Conservation (phyloP, 2,797 vertebrate species). For the Coluber constrictor region DNA sequence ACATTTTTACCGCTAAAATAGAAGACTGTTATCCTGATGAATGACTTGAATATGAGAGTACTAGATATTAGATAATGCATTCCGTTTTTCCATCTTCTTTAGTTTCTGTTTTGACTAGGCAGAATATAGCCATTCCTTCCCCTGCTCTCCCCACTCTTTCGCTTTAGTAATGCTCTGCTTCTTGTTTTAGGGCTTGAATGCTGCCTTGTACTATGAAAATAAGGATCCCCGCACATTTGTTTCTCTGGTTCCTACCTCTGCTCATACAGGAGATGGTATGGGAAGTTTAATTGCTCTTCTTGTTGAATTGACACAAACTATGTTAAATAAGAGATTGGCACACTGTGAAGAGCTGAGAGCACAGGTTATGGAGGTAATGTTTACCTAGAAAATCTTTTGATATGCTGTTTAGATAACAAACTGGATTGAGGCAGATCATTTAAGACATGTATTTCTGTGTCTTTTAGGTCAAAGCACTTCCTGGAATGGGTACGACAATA, state of each 20-base stretch:
- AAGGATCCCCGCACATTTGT: conserved; percentile 96
- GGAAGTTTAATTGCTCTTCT: conserved; percentile 94
- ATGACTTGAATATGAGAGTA: not conserved
- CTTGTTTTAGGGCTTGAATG: conserved; percentile 86
- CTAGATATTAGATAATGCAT: not conserved
- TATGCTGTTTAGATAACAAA: not conserved
- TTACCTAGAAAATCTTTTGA: not conserved
- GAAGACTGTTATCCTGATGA: not conserved
- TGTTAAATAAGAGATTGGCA: conserved; percentile 89
- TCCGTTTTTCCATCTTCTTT: not conserved
- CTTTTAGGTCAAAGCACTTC: conserved; percentile 92
- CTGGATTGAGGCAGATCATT: not conserved
- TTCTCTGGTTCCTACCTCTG: conserved; percentile 94
- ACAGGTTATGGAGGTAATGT: conserved; percentile 96
- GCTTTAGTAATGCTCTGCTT: conserved; percentile 19
- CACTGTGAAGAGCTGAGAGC: conserved; percentile 93
- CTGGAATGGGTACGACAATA: conserved; percentile 97
- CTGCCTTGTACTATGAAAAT: conserved; percentile 92
- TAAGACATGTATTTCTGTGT: not conserved
- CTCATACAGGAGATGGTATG: conserved; percentile 97
- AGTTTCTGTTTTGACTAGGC: not conserved
- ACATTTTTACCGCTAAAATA: not conserved
- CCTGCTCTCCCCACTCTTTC: not conserved
- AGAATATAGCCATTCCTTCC: not conserved
- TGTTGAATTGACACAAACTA: conserved; percentile 92